Evolutionary conservation across 2,888 invertebrate species (phyloP), one percentile per base, ranked within the genome.

Genomic region (Eupithecia vulgata): DNA sequence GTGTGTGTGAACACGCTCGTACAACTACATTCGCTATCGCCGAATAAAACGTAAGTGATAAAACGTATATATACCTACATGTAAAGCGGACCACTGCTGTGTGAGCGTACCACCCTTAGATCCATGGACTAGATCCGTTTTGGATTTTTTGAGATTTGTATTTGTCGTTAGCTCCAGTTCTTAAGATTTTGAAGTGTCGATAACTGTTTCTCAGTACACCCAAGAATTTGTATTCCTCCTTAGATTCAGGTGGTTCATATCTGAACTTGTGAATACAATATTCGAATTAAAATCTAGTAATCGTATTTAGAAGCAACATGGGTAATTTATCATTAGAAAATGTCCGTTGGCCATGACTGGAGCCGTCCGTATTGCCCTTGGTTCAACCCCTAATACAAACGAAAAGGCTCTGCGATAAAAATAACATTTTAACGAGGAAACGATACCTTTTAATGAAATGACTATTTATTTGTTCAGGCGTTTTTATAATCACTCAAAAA

Each of bases 301-400:
- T 52, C 8, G n/a, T n/a, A 8, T 48, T 48, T 48, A 8, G 8
- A 48, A 52, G 52, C n/a, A 12, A 57, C 52, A 21, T 12, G 25
- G 5, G 13, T 57, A 5, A 57, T 5, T 57, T 5, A 25, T 57
- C 0, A 25, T 57, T 52, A 1, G 52, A 13, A 57, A 25, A 57
- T 57, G 57, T 57, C 57, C 65, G 30, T 8, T 15, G n/a, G 34
- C 45, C 45, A 34, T 30, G 30, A 34, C 1, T 6, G 15, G 17
- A 30, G 67, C 67, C 67, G 4, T 67, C 57, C 13, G 37, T 25
- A 34, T 5, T 17, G n/a, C 67, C 35, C 17, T 8, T 5, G 17
- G n/a, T 70, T 13, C 61, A 52, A 57, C 21, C 65, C 57, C 40
- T 74, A 74, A 74, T 74, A 59, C 65, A 74, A 65, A 74, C 45